Conservation (phyloP, 1,140 invertebrate species). For the Amyelois transitella region DNA sequence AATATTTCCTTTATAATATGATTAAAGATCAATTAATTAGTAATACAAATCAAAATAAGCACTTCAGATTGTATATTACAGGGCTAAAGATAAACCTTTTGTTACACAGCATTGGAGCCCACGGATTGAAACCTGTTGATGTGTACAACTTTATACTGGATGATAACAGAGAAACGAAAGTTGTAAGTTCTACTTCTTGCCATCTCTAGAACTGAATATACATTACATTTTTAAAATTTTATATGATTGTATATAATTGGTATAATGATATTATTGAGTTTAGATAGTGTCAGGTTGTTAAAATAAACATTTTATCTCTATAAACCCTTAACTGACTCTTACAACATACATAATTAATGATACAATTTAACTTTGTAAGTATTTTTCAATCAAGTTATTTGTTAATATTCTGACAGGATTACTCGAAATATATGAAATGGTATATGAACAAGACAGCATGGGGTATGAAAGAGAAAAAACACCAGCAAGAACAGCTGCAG, state of each 20-base stretch:
- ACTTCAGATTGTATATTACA: too few relatives aligned
- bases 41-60: too few relatives aligned
- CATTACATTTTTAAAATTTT: too few relatives aligned
- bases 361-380: not conserved
- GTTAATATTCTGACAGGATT: constrained; percentile 30
- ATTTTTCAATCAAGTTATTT: not conserved
- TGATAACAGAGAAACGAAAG: constrained; percentile 17
- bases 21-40: too few relatives aligned
- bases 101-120: constrained; percentile 34
- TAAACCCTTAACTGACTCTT: too few relatives aligned
- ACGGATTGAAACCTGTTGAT: constrained; percentile 28
- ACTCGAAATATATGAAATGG: constrained; percentile 45
- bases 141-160: constrained; percentile 32
- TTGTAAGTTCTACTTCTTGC: constrained; percentile 26
- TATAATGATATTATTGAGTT: too few relatives aligned
- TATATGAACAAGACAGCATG: constrained; percentile 35
- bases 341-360: too few relatives aligned
- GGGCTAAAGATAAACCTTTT: not conserved
- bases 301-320: too few relatives aligned
- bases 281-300: too few relatives aligned
- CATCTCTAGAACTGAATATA: too few relatives aligned
- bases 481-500: constrained; percentile 31
- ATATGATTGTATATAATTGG: too few relatives aligned
- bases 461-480: constrained; percentile 40
- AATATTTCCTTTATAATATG: too few relatives aligned